Evolutionary conservation across 2,888 invertebrate genomes (phyloP).

Genomic region (Trissolcus brochymenae): DNA sequence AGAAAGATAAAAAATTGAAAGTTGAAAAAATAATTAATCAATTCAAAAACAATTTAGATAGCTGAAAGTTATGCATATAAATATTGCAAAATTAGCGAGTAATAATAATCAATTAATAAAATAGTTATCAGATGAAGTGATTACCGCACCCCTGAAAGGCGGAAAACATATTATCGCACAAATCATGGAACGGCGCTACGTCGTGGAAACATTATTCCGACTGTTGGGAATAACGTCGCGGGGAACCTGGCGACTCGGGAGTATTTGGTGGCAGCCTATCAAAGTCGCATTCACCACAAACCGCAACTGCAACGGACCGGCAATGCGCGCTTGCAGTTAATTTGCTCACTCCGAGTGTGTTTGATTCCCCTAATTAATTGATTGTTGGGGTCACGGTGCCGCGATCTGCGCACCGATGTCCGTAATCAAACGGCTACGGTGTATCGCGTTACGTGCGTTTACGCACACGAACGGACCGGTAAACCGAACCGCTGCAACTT

Average conservation of each 20-base stretch:
- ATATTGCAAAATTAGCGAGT: background rate
- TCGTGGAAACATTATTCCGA: constrained; percentile 38
- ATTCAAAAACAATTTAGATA: no score
- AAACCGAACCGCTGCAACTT: constrained; percentile 40
- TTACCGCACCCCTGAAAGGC: constrained; percentile 13
- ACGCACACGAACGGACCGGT: constrained; percentile 52
- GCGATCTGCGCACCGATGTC: constrained; percentile 68
- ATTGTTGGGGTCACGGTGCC: constrained; percentile 71
- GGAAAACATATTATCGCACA: constrained; percentile 22
- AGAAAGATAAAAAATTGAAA: no score
- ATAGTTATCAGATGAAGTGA: constrained; percentile 10
- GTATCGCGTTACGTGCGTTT: constrained; percentile 63
- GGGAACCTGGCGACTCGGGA: constrained; percentile 12
- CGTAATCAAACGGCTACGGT: constrained; percentile 71
- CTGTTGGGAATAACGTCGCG: constrained; percentile 12
- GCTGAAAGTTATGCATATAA: no score
- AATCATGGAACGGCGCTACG: constrained; percentile 24
- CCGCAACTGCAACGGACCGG: constrained; percentile 68
- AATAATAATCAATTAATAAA: constrained; percentile 8
- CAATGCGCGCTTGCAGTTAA: constrained; percentile 77
- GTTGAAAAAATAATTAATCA: no score
- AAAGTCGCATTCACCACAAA: constrained; percentile 63
- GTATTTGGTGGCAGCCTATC: constrained; percentile 41
- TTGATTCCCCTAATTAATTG: constrained; percentile 77
- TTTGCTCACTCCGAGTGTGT: constrained; percentile 76